Percentiles rank a stretch among this genome's conserved stretches.
Evolutionary conservation across 2,797 vertebrate species (phyloP).

Genomic region (Aeoliscus strigatus): DNA sequence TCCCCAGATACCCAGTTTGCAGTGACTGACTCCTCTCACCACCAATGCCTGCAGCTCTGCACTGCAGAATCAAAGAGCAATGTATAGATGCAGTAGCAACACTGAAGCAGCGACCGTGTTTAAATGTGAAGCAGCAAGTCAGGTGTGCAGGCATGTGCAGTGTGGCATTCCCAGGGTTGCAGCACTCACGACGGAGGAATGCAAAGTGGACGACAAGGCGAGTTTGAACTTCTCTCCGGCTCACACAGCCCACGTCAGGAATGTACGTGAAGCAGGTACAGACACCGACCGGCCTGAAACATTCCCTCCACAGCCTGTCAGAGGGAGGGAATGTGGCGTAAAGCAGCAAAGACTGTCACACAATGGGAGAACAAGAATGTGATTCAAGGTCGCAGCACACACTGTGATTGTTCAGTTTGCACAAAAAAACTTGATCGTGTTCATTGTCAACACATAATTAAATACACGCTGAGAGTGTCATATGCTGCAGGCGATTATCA

Average conservation of each 20-base stretch:
- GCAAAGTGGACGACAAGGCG: constrained; percentile 45
- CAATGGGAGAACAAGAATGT: constrained; percentile 6
- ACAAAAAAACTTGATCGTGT: constrained; percentile 5
- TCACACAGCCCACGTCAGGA: constrained; percentile 52
- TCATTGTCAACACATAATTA: constrained; percentile 22
- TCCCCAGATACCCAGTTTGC: no score
- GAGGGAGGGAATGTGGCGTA: neutral
- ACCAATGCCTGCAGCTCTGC: no score
- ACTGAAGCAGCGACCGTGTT: no score
- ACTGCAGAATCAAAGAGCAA: no score
- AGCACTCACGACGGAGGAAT: constrained; percentile 67
- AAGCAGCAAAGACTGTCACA: constrained; percentile 7
- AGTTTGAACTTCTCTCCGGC: constrained; percentile 66
- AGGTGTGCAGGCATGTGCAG: constrained; percentile 26
- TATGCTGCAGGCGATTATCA: constrained; percentile 8
- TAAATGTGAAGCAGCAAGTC: constrained; percentile 15
- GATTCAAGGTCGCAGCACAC: constrained; percentile 7
- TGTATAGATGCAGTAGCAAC: no score
- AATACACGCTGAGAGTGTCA: constrained; percentile 8
- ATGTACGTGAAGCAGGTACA: constrained; percentile 61
- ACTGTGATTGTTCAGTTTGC: constrained; percentile 2
- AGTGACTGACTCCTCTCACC: no score
- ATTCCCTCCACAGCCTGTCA: constrained; percentile 21
- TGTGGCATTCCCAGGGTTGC: constrained; percentile 40
- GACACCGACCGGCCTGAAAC: constrained; percentile 30